Conservation (phyloP, 2,888 invertebrate species). For the Zygogramma bicolorata region DNA sequence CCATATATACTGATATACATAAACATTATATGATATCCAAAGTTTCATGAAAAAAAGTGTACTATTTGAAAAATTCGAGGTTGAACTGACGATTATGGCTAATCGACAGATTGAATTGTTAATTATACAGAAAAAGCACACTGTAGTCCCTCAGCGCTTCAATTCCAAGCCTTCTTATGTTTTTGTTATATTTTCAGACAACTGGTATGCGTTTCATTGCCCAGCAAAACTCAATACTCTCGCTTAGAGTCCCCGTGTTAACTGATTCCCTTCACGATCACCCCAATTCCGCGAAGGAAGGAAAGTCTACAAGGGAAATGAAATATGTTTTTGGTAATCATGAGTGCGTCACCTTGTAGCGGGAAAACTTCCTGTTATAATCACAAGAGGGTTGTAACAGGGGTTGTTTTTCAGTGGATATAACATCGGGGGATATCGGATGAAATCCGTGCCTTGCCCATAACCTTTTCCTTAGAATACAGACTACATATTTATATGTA, state of each 20-base stretch:
- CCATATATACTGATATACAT: too few relatives aligned
- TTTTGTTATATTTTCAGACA: too few relatives aligned
- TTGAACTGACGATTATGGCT: too few relatives aligned
- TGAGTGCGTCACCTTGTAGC: not conserved
- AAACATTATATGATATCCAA: too few relatives aligned
- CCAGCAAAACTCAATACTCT: not conserved
- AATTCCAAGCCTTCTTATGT: too few relatives aligned
- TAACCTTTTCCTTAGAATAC: too few relatives aligned
- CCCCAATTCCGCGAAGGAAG: not conserved
- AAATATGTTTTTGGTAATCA: not conserved
- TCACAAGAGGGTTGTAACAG: not conserved
- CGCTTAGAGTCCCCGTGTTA: not conserved
- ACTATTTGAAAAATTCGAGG: too few relatives aligned
- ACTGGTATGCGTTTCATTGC: not conserved
- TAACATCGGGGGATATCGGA: not conserved
- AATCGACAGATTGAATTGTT: too few relatives aligned
- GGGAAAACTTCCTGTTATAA: not conserved
- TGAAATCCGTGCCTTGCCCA: not conserved
- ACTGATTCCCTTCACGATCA: not conserved
- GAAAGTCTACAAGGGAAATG: not conserved
- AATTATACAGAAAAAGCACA: too few relatives aligned
- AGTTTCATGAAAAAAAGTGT: too few relatives aligned
- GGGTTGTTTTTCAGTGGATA: not conserved
- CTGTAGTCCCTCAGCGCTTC: too few relatives aligned
- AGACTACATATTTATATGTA: too few relatives aligned